Base-by-base conservation (phyloP, 2,797 vertebrate genomes). In the Echiichthys vipera region DNA sequence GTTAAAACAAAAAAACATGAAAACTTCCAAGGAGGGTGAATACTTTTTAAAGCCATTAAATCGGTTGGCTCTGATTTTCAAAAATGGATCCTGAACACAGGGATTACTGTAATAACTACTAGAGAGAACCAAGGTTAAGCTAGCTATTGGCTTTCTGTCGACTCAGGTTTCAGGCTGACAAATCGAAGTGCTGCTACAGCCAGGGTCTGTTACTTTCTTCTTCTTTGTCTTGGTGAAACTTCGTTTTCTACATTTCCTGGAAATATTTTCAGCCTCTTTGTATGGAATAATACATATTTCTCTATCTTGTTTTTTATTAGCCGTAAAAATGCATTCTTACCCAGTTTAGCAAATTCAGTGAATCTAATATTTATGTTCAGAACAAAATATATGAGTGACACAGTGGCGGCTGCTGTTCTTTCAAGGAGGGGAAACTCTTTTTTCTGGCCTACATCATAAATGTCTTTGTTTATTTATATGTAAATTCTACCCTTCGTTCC, bases 111-210 rank as follows among this genome's bases (percentile, higher is more conserved):
- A 32, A 22, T 59, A 45, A 59, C 46, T 24, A 55, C 40, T 8
- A 24, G 10, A 59, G 45, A 30, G 22, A 71, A 54, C 51, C 42
- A 10, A 50, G 56, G 58, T 39, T 20, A 56, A 69, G 32, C 36
- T 34, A 43, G 42, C 55, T 53, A 20, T 45, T 17, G 30, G 51
- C 42, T 76, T 53, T 64, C 14, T 61, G 54, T 24, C 39, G 65
- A 45, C n/a, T 5, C 18, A 25, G 56, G 59, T 54, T 42, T 73
- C 37, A 10, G 13, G 46, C 62, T 34, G n/a, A 71, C 14, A 61
- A 34, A 39, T n/a, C 0, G 7, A 2, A 42, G 30, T n/a, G 53
- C 24, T 50, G 45, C 11, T 43, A 32, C 22, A 51, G 37, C 43
- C 37, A 34, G 17, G n/a, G 30, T 47, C 32, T 40, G 27, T 59